These are phyloP conservation scores for Callipepla squamata DNA, from an alignment of 2,113 vertebrate species.

Conservation along the genomic window DNA sequence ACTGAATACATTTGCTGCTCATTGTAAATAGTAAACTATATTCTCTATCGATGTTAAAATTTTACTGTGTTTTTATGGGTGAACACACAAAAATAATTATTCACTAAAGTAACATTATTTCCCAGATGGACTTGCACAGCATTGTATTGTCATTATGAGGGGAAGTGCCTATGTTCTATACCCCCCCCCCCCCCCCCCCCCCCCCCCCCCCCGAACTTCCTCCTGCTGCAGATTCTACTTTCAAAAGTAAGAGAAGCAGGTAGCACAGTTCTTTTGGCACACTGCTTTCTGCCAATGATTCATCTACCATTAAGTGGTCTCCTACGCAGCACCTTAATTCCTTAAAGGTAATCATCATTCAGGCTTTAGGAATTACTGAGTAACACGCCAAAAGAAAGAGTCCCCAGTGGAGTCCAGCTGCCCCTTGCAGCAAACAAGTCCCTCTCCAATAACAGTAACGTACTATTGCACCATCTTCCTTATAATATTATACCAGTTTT, in stretches of 20 bases:
- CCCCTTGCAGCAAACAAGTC: not conserved
- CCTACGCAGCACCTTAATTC: not conserved
- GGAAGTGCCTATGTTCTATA: not conserved
- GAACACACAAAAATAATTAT: constrained; percentile 57
- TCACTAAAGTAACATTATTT: constrained; percentile 39
- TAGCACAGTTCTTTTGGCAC: not conserved
- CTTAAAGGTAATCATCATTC: not conserved
- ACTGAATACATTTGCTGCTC: not conserved
- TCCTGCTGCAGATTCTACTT: not conserved
- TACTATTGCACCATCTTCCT: not conserved
- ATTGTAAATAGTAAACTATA: constrained; percentile 20
- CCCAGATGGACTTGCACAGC: constrained; percentile 40
- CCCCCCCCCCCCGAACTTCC: not conserved
- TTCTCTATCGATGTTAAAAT: constrained; percentile 37
- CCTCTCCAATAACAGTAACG: not conserved
- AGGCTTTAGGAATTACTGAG: not conserved
- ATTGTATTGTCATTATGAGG: not conserved
- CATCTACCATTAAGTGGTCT: not conserved
- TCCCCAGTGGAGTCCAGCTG: not conserved
- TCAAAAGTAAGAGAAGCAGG: not conserved
- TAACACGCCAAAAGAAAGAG: not conserved
- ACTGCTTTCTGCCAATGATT: not conserved
- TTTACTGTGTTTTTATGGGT: constrained; percentile 14
- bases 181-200: no score
- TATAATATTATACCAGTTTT: not conserved